phyloP scores from a whole-genome alignment of 2,113 vertebrate species.

The Oxyura jamaicensis region DNA sequence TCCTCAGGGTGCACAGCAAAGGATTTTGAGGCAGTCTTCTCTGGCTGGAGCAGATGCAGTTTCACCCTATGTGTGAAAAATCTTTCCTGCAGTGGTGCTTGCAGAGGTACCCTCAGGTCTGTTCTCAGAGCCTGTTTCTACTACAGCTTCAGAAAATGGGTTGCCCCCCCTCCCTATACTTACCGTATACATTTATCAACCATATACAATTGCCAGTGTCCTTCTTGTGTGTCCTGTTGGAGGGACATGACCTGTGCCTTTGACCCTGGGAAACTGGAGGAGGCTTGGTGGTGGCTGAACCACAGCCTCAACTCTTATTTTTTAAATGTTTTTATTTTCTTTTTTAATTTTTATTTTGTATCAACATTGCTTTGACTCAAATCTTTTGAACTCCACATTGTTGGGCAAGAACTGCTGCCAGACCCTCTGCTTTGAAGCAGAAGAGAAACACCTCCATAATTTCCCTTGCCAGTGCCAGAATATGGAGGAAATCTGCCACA shows the following conservation, averaged over 20 bases:
- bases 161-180: background rate
- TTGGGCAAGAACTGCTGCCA: background rate
- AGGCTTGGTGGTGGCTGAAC: background rate
- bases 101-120: background rate
- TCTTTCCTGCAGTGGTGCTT: background rate
- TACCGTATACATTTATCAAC: background rate
- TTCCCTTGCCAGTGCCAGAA: slow-evolving; percentile 28
- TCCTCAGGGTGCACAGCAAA: background rate
- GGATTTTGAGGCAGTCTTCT: background rate
- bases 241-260: accelerated
- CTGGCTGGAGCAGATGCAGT: background rate
- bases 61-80: background rate
- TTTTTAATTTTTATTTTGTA: background rate
- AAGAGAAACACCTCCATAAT: slow-evolving; percentile 5
- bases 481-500: background rate
- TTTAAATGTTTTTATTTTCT: background rate
- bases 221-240: background rate
- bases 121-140: background rate
- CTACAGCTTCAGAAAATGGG: background rate
- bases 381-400: background rate
- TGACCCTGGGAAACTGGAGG: background rate
- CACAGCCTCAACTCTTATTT: background rate
- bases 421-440: slow-evolving; percentile 31
- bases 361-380: background rate
- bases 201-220: background rate